Base-by-base conservation (phyloP, 2,888 invertebrate species). In the Ischnus inquisitorius region DNA sequence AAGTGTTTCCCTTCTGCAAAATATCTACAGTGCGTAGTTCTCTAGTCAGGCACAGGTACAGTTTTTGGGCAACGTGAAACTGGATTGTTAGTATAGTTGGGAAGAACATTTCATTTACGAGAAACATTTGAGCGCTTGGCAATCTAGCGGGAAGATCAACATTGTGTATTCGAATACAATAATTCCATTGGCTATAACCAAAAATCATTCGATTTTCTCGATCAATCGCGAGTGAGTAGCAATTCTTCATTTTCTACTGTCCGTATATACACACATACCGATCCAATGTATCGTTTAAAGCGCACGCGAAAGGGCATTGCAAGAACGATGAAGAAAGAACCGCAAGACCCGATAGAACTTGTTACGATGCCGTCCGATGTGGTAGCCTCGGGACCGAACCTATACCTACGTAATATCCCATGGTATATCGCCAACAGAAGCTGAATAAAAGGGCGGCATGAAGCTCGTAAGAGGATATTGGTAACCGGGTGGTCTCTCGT, bases 391-490 rank as follows among this genome's bases (percentile, higher is more conserved):
- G 19, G 39, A 34, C n/a, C 8, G 60, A 54, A 48, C n/a, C n/a
- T 65, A 43, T 12, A 60, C 43, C 54, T 22, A 41, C 12, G 3
- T 34, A 22, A 14, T 43, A 51, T 54, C 16, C 41, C 19, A 54
- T 54, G 54, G 54, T 54, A 41, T 67, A 57, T 76, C 25, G 77
- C 34, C 16, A 46, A 12, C 16, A 14, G 57, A 77, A 67, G 54
- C 28, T 28, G 43, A 43, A 57, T 67, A 41, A 67, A 67, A 57
- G 46, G 34, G 57, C 16, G 8, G 25, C 48, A 41, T 12, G 34
- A 34, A 69, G 69, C 62, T 69, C 69, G 57, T 8, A 4, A 48
- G 60, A 51, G 60, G 67, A 78, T 78, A 62, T 62, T 57, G 76
- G 69, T 62, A 69, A 25, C 60, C 68, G 22, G 41, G 22, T 57